These are phyloP conservation scores for Lathronympha strigana DNA, from an alignment of 2,888 invertebrate species.

Conservation along the genomic window DNA sequence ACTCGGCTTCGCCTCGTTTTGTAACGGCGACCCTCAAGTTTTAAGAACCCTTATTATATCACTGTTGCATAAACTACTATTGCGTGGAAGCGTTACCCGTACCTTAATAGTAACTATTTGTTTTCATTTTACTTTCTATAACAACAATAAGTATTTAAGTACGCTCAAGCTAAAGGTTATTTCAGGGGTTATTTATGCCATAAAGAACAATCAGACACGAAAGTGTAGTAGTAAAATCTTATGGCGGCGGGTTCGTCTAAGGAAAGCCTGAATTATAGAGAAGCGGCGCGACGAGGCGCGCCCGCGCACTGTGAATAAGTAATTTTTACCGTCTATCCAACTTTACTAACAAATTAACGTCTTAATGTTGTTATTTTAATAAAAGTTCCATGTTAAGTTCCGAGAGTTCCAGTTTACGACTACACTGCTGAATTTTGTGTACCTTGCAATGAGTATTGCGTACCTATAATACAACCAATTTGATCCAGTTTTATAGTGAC, in stretches of 20 bases:
- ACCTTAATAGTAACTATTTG: too few relatives aligned
- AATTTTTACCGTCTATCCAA: conserved; percentile 80
- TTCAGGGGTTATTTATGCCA: conserved; percentile 11
- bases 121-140: neutral
- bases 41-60: too few relatives aligned
- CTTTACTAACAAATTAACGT: conserved; percentile 83
- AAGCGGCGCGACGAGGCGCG: conserved; percentile 65
- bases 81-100: too few relatives aligned
- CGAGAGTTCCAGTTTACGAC: conserved; percentile 76
- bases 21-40: too few relatives aligned
- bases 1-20: too few relatives aligned
- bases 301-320: conserved; percentile 77
- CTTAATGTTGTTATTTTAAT: conserved; percentile 82
- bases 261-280: conserved; percentile 73
- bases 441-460: too few relatives aligned
- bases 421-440: conserved; percentile 50
- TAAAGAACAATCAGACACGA: conserved; percentile 22
- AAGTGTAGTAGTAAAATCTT: conserved; percentile 31
- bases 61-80: too few relatives aligned
- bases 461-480: too few relatives aligned
- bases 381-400: conserved; percentile 75
- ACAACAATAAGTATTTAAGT: neutral
- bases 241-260: conserved; percentile 44
- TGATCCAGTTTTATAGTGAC: too few relatives aligned
- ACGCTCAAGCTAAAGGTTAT: conserved; percentile 6